Evolutionary conservation across 2,113 vertebrate species (phyloP), one percentile per base, ranked within the genome.

Genomic region (Nestor notabilis): DNA sequence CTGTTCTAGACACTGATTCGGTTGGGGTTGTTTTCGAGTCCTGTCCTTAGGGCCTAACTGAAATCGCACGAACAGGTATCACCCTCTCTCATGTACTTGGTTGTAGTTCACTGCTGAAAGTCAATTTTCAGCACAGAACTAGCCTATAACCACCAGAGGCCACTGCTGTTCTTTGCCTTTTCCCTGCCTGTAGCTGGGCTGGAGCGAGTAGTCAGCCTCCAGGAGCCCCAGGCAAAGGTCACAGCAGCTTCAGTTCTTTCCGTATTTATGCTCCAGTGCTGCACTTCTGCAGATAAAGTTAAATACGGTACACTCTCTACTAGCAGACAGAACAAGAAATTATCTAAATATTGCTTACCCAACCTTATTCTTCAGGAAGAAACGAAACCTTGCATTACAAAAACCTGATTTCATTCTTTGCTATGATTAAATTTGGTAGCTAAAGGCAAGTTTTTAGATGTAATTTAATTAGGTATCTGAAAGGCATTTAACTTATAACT

Each of bases 91-190:
- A 13, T 3, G 15, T 21, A 18, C 18, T 41, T 5, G 17, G 23
- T 9, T 71, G 49, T 4, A 49, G 52, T 3, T 72, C 50, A 39
- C 20, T 17, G 31, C 47, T 37, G 31, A n/a, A 87, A 55, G 0
- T 10, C 3, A 2, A 3, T 11, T 28, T 60, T 49, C 50, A 66
- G 56, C 72, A 87, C 15, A 76, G 35, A 49, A 56, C 27, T 4
- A 31, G n/a, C 31, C 41, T 52, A 19, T 8, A 61, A 58, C 96
- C 95, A 95, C 69, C 80, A 97, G 97, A 94, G 94, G 97, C 83
- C 97, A 95, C 92, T 97, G 86, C 92, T 77, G 96, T 23, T 82
- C 97, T 89, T 79, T 31, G 52, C 39, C 69, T 81, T 69, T 47
- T 46, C 49, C 43, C 37, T 25, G 23, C 11, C 10, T 4, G 29